Evolutionary conservation across 2,888 invertebrate species (phyloP).

Genomic region (Slavum lentiscoides): DNA sequence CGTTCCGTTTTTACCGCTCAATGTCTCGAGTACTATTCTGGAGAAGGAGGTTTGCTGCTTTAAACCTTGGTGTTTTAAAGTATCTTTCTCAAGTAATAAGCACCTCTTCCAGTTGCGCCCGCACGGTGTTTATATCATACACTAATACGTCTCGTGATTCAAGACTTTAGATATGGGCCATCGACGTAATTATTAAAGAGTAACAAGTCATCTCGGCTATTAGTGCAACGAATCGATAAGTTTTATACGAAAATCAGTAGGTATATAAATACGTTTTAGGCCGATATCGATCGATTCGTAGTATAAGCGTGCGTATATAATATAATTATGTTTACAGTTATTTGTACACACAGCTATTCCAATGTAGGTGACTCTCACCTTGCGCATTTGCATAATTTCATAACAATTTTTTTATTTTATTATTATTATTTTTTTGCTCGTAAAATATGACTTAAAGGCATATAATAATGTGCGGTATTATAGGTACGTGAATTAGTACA

Average conservation of each 20-base stretch:
- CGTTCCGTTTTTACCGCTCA: no score
- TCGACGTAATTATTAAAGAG: neutral
- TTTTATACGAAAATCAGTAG: constrained; percentile 13
- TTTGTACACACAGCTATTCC: neutral
- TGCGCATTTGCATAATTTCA: constrained; percentile 6
- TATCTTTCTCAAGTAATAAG: no score
- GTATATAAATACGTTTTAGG: neutral
- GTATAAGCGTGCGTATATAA: neutral
- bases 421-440: neutral
- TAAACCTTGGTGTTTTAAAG: no score
- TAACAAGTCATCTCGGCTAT: neutral
- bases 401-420: constrained; percentile 2
- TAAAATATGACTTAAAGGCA: no score
- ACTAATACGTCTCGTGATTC: no score
- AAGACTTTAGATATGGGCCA: no score
- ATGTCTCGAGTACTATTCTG: no score
- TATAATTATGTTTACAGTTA: neutral
- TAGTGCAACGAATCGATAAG: constrained; percentile 24
- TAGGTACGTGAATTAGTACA: no score
- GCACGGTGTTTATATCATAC: no score
- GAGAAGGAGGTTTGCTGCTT: no score
- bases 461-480: no score
- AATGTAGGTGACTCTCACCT: neutral
- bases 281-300: constrained; percentile 3
- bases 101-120: no score